Evolutionary conservation across 2,113 vertebrate species (phyloP).

Genomic region (Porphyrio hochstetteri): DNA sequence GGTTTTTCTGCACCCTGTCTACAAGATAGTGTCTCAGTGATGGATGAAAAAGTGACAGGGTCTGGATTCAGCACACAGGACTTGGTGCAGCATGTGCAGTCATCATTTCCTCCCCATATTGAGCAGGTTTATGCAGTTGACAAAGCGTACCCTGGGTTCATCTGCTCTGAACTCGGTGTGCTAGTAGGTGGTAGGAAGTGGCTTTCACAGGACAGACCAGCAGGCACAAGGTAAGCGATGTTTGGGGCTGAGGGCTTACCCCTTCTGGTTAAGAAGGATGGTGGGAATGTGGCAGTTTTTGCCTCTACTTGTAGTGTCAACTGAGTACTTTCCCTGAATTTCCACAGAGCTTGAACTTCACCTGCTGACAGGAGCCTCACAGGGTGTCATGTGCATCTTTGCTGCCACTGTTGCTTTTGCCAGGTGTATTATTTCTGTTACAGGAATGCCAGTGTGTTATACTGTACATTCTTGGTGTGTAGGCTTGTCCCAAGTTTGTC

Average conservation of each 20-base stretch:
- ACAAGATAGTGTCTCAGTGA: neutral
- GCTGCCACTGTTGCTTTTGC: neutral
- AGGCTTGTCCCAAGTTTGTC: neutral
- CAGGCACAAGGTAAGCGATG: neutral
- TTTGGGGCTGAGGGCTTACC: neutral
- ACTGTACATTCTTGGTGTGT: rapidly evolving
- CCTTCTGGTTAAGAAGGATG: rapidly evolving
- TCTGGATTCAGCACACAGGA: neutral
- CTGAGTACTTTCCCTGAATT: neutral
- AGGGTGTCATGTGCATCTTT: neutral
- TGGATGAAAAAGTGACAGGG: neutral
- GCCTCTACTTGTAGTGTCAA: rapidly evolving
- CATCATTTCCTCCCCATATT: rapidly evolving
- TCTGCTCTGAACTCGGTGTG: rapidly evolving
- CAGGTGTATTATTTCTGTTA: neutral
- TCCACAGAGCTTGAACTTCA: neutral
- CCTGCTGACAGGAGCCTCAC: neutral
- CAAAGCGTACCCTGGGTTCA: neutral
- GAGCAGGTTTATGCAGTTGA: neutral
- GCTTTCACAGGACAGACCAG: neutral
- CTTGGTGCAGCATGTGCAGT: rapidly evolving
- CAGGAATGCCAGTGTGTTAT: neutral
- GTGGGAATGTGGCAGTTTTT: rapidly evolving
- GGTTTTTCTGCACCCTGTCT: neutral
- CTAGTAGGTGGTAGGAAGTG: neutral